phyloP scores from a whole-genome alignment of 2,888 invertebrate species.

The Diadegma fenestrale region DNA sequence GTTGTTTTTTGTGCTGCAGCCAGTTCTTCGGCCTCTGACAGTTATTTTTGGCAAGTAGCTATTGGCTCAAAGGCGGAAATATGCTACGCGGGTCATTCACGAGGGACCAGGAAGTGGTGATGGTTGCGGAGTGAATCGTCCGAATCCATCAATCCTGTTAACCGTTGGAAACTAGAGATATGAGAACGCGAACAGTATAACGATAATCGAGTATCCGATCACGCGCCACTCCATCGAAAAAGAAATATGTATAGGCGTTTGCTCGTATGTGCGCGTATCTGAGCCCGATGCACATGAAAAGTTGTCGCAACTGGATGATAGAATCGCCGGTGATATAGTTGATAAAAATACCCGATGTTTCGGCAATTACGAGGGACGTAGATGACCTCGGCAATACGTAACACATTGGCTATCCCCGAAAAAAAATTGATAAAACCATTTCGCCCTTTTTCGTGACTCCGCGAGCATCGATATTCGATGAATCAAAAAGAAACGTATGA shows the following conservation, averaged over 20 bases:
- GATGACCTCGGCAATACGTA: slow-evolving; percentile 9
- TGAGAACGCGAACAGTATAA: slow-evolving; percentile 23
- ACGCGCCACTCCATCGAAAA: slow-evolving; percentile 35
- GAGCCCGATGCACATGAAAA: background rate
- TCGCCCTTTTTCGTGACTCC: background rate
- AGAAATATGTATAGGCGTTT: slow-evolving; percentile 28
- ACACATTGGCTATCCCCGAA: background rate
- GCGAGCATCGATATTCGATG: background rate
- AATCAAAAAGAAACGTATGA: background rate
- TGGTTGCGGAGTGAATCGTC: slow-evolving; percentile 30
- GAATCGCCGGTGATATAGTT: slow-evolving; percentile 14
- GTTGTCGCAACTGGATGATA: slow-evolving; percentile 27
- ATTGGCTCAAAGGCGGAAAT: slow-evolving; percentile 28
- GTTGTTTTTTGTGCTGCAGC: slow-evolving; percentile 21
- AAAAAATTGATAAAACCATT: slow-evolving; percentile 12
- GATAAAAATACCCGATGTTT: slow-evolving; percentile 26
- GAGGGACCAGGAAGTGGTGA: slow-evolving; percentile 6
- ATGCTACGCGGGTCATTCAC: background rate
- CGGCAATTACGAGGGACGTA: slow-evolving; percentile 40
- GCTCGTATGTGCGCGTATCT: background rate
- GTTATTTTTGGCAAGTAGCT: slow-evolving; percentile 19
- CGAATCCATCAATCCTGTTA: slow-evolving; percentile 60
- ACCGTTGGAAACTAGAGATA: slow-evolving; percentile 29
- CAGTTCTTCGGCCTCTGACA: background rate
- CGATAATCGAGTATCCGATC: slow-evolving; percentile 54